Evolutionary conservation across 2,113 vertebrate species (phyloP).

Genomic region (Anarhynchus alexandrinus): DNA sequence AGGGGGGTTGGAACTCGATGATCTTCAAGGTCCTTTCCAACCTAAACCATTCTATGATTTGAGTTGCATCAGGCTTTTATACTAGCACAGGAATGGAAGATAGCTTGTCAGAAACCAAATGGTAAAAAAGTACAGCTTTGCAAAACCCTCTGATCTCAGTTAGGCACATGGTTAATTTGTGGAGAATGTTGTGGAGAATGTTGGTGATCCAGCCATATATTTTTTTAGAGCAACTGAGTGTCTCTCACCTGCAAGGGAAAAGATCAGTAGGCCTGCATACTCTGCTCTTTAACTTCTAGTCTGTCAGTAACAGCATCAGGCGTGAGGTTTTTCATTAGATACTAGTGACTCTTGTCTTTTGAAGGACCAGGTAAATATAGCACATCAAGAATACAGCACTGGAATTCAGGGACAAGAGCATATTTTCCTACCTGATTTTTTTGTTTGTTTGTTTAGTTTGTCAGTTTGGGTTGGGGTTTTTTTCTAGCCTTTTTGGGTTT

Average conservation of each 20-base stretch:
- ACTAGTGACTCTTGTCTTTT: not conserved
- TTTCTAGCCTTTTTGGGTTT: not conserved
- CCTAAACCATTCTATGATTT: no score
- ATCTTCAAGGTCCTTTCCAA: no score
- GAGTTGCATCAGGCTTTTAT: not conserved
- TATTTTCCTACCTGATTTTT: not conserved
- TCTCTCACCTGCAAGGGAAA: not conserved
- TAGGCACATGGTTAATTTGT: not conserved
- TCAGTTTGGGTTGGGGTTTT: not conserved
- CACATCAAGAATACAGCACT: not conserved
- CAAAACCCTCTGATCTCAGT: not conserved
- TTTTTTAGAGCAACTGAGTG: not conserved
- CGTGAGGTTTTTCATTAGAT: not conserved
- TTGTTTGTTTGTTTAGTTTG: not conserved
- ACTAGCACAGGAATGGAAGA: not conserved
- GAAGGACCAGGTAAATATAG: not conserved
- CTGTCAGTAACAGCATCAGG: not conserved
- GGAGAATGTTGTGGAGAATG: not conserved
- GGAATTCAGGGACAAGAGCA: not conserved
- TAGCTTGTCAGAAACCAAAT: not conserved
- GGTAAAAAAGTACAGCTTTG: not conserved
- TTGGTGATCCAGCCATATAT: no score
- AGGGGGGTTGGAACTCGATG: no score
- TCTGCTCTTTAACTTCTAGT: not conserved
- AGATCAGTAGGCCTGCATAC: not conserved